Evolutionary conservation across 2,113 vertebrate species (phyloP).

Genomic region (Neolamprologus falcicula): DNA sequence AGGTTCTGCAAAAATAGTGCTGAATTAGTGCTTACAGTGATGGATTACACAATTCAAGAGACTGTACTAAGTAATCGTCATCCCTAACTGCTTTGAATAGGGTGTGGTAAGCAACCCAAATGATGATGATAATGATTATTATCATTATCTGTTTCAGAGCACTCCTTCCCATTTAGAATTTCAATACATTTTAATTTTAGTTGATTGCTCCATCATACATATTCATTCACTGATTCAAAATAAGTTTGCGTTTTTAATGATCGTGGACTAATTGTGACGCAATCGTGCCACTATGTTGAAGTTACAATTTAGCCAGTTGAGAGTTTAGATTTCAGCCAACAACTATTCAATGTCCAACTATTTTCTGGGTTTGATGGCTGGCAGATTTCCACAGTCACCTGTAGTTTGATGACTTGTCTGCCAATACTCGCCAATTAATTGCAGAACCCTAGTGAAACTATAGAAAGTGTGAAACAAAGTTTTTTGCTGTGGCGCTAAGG

Average conservation of each 20-base stretch:
- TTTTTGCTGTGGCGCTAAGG: background rate
- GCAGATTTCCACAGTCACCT: background rate
- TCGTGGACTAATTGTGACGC: background rate
- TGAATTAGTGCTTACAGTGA: background rate
- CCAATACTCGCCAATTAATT: background rate
- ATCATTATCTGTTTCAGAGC: background rate
- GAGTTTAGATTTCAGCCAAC: background rate
- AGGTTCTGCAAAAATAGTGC: background rate
- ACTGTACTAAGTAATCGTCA: background rate
- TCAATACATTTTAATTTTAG: background rate
- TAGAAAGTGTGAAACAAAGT: background rate
- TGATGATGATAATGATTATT: background rate
- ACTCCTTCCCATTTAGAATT: background rate
- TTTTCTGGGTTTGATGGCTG: background rate
- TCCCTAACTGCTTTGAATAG: background rate
- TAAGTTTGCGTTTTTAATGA: background rate
- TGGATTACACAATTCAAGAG: background rate
- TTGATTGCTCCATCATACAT: background rate
- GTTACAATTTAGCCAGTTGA: background rate
- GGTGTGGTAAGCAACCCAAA: background rate
- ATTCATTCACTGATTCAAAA: background rate
- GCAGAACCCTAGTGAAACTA: background rate
- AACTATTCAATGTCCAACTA: background rate
- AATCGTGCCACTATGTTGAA: background rate
- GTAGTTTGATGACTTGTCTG: background rate